Evolutionary conservation across 2,797 vertebrate species (phyloP).

Genomic region (Astyanax mexicanus): DNA sequence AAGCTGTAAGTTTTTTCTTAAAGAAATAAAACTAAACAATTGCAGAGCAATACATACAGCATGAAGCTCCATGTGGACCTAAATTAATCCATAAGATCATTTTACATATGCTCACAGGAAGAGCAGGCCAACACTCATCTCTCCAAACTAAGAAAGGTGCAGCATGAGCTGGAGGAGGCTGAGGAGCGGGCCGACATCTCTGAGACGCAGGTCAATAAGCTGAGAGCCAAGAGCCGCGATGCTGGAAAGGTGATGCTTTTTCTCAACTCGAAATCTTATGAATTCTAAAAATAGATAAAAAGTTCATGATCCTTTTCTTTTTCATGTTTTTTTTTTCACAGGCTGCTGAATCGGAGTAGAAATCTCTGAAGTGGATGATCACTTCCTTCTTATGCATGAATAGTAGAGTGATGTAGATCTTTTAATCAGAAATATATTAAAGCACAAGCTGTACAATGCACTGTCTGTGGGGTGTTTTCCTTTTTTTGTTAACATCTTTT

Average conservation of each 20-base stretch:
- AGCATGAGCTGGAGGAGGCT: conserved; percentile 33
- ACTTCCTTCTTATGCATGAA: background rate
- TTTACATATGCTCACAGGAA: background rate
- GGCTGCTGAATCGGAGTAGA: conserved; percentile 1
- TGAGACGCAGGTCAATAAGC: conserved; percentile 54
- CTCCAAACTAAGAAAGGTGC: conserved; percentile 72
- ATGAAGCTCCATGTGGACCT: no score
- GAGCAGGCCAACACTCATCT: conserved; percentile 15
- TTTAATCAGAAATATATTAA: background rate
- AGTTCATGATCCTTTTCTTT: background rate
- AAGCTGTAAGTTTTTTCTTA: background rate
- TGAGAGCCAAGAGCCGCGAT: conserved; percentile 54
- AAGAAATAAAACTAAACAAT: background rate
- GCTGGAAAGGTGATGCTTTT: background rate
- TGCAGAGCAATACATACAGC: background rate
- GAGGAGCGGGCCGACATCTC: conserved; percentile 42
- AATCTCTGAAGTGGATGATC: background rate
- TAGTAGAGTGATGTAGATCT: background rate
- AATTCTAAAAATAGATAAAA: background rate
- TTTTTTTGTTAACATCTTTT: no score
- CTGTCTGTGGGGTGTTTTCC: background rate
- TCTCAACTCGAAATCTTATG: background rate
- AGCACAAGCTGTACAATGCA: background rate
- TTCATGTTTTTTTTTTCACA: background rate
- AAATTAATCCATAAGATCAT: background rate